Evolutionary conservation across 2,113 vertebrate genomes (phyloP).

Genomic region (Platycercus adscitus): DNA sequence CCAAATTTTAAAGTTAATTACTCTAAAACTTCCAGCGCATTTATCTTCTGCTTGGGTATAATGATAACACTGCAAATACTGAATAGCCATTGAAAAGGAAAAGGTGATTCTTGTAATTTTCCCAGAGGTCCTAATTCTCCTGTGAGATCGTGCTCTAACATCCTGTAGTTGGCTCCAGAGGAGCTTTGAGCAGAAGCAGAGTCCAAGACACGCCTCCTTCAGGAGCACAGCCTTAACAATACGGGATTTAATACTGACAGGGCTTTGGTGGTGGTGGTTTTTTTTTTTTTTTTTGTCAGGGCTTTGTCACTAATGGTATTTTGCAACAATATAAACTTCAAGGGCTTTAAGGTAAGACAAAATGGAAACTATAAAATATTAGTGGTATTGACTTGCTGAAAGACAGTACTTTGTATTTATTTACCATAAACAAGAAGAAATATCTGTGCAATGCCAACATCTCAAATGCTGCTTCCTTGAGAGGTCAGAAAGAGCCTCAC

Average conservation of each 20-base stretch:
- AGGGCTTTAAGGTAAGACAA: not conserved
- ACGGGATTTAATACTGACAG: not conserved
- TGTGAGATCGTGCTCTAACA: not conserved
- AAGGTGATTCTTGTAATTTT: not conserved
- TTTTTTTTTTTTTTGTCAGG: not conserved
- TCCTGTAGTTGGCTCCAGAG: not conserved
- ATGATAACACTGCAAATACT: not conserved
- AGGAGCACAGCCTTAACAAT: not conserved
- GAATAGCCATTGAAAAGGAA: slow-evolving; percentile 15
- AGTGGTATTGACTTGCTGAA: not conserved
- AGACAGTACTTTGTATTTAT: not conserved
- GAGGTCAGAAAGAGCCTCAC: not conserved
- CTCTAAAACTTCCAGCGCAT: not conserved
- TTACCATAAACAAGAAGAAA: not conserved
- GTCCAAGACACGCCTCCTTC: not conserved
- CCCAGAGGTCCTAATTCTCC: not conserved
- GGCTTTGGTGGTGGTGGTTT: not conserved
- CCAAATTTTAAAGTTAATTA: not conserved
- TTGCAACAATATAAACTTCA: not conserved
- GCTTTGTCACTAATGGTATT: not conserved
- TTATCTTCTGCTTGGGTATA: not conserved
- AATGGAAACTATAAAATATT: not conserved
- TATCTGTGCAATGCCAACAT: not conserved
- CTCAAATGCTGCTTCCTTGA: not conserved
- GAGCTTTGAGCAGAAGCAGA: not conserved